These are phyloP conservation scores for Choristoneura fumiferana DNA, from an alignment of 1,140 invertebrate species.

Conservation along the genomic window DNA sequence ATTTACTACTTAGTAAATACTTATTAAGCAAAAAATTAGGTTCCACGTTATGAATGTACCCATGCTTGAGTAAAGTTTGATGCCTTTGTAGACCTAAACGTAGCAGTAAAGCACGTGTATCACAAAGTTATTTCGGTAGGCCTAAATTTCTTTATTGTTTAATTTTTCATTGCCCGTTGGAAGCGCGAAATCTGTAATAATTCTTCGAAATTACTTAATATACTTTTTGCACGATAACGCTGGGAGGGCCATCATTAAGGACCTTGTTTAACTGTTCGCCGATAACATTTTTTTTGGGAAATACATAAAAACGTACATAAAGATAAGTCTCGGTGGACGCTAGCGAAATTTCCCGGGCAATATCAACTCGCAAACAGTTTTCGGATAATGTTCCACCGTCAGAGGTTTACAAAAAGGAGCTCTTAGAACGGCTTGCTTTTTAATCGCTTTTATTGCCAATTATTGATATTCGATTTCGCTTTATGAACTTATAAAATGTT, in stretches of 20 bases:
- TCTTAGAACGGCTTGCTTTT: slow-evolving; percentile 47
- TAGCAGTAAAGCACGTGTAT: too few species aligned
- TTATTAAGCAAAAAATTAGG: too few species aligned
- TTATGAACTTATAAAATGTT: too few species aligned
- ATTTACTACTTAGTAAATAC: too few species aligned
- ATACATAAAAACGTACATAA: slow-evolving; percentile 69
- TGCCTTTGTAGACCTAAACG: too few species aligned
- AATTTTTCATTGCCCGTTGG: slow-evolving; percentile 42
- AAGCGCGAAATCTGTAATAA: slow-evolving; percentile 43
- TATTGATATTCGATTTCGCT: neutral
- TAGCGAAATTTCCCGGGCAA: slow-evolving; percentile 52
- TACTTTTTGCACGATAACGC: slow-evolving; percentile 49
- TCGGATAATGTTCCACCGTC: slow-evolving; percentile 60
- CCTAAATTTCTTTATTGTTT: slow-evolving; percentile 48
- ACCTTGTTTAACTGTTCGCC: slow-evolving; percentile 47
- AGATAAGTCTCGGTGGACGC: slow-evolving; percentile 56
- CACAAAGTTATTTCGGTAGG: neutral
- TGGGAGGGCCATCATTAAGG: slow-evolving; percentile 46
- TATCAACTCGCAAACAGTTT: slow-evolving; percentile 55
- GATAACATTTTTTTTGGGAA: slow-evolving; percentile 61
- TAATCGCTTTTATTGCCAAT: slow-evolving; percentile 32
- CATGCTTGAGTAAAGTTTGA: too few species aligned
- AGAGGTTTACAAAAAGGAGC: slow-evolving; percentile 54
- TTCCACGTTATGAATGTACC: too few species aligned
- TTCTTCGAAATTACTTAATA: slow-evolving; percentile 62